Conservation (phyloP, 2,888 invertebrate genomes). For the Troilus luridus region DNA sequence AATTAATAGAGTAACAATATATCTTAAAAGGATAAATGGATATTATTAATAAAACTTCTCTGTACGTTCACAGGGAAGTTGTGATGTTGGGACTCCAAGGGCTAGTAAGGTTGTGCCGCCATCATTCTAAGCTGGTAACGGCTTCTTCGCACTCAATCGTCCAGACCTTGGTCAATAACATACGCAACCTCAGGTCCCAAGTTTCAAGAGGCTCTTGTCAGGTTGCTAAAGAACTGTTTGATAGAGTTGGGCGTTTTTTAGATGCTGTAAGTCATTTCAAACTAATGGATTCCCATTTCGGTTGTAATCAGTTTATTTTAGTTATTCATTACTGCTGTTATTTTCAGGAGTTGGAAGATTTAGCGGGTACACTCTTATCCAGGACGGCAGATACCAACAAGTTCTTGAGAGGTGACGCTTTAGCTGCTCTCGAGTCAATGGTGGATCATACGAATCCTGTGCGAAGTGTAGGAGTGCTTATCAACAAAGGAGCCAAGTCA, state of each 20-base stretch:
- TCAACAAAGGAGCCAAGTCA: slow-evolving; percentile 78
- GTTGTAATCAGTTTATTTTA: not conserved
- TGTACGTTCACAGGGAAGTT: slow-evolving; percentile 74
- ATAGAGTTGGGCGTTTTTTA: slow-evolving; percentile 72
- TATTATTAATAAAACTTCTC: not conserved
- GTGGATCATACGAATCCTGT: slow-evolving; percentile 81
- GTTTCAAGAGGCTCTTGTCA: slow-evolving; percentile 91
- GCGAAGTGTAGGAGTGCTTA: slow-evolving; percentile 78
- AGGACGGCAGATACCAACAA: slow-evolving; percentile 95
- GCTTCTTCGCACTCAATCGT: slow-evolving; percentile 69
- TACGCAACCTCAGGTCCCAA: slow-evolving; percentile 92
- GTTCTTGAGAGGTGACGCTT: slow-evolving; percentile 92
- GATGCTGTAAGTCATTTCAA: slow-evolving; percentile 73
- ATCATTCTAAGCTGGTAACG: slow-evolving; percentile 76
- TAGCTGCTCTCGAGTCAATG: slow-evolving; percentile 85
- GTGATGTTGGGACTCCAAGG: slow-evolving; percentile 81
- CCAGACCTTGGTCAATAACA: slow-evolving; percentile 81
- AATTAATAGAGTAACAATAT: not conserved
- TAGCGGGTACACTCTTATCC: slow-evolving; percentile 84
- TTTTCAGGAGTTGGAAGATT: slow-evolving; percentile 86
- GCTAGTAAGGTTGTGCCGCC: slow-evolving; percentile 78
- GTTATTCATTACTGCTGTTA: not conserved
- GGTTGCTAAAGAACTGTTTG: slow-evolving; percentile 85
- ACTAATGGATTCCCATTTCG: no score
- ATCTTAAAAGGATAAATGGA: not conserved